phyloP scores from a whole-genome alignment of 2,888 invertebrate species.

The Brenthis hecate region DNA sequence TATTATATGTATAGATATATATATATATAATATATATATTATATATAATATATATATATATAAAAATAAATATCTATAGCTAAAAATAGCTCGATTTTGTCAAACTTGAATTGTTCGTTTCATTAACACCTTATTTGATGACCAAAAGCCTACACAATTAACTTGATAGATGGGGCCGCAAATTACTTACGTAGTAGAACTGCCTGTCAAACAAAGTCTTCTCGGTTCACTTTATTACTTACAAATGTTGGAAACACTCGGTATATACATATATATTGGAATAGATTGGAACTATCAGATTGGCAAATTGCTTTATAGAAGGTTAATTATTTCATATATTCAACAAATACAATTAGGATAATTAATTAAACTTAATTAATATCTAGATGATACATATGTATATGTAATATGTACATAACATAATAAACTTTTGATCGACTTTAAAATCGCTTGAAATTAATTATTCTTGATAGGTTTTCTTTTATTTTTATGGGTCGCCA shows the following conservation, averaged over 20 bases:
- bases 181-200: conserved; percentile 31
- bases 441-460: too few relatives aligned
- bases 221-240: conserved; percentile 27
- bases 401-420: too few relatives aligned
- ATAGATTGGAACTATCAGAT: not conserved
- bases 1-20: not conserved
- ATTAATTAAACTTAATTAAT: too few relatives aligned
- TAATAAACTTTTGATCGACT: too few relatives aligned
- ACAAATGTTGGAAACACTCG: conserved; percentile 12
- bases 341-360: too few relatives aligned
- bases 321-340: too few relatives aligned
- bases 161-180: conserved; percentile 33
- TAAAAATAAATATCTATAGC: not conserved
- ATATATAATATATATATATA: not conserved
- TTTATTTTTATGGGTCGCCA: too few relatives aligned
- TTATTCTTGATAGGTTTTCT: too few relatives aligned
- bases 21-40: not conserved
- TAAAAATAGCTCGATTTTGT: conserved; percentile 9
- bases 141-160: conserved; percentile 28
- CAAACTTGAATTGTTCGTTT: conserved; percentile 23
- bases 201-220: conserved; percentile 27
- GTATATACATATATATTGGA: not conserved
- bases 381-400: too few relatives aligned
- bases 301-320: not conserved
- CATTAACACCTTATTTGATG: conserved; percentile 23